Conservation (phyloP, 2,888 invertebrate genomes). For the Loripinus fragilis region DNA sequence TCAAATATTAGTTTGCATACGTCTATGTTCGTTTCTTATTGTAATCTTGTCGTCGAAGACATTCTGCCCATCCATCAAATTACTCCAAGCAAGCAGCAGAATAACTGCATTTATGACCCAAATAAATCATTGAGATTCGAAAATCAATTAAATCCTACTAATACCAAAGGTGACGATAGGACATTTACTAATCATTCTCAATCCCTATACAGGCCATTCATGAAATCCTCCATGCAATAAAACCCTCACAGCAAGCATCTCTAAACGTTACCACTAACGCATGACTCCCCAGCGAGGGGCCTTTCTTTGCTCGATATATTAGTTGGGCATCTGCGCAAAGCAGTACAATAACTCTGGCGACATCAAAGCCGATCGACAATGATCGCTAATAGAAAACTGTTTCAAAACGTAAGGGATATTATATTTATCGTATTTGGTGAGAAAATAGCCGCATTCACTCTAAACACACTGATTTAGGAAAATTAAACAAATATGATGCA, state of each 20-base stretch:
- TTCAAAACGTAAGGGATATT: conserved; percentile 65
- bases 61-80: conserved; percentile 3
- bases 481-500: conserved; percentile 8
- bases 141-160: conserved; percentile 57
- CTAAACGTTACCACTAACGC: conserved; percentile 37
- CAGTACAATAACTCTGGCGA: conserved; percentile 46
- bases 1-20: not conserved
- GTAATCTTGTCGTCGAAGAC: not conserved
- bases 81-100: not conserved
- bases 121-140: conserved; percentile 56
- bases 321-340: conserved; percentile 56
- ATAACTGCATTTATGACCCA: conserved; percentile 17
- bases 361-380: conserved; percentile 62
- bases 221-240: conserved; percentile 32
- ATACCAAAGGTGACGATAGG: conserved; percentile 51
- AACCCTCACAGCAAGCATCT: conserved; percentile 38
- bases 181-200: conserved; percentile 59
- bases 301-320: conserved; percentile 48
- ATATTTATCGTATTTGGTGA: conserved; percentile 49
- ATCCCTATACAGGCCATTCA: conserved; percentile 20
- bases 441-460: conserved; percentile 54
- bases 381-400: conserved; percentile 52
- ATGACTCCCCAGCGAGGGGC: conserved; percentile 38
- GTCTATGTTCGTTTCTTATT: not conserved
- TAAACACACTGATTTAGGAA: conserved; percentile 15